Conservation (phyloP, 92 coral and sea anemone genomes). For the Actinostola sp. region DNA sequence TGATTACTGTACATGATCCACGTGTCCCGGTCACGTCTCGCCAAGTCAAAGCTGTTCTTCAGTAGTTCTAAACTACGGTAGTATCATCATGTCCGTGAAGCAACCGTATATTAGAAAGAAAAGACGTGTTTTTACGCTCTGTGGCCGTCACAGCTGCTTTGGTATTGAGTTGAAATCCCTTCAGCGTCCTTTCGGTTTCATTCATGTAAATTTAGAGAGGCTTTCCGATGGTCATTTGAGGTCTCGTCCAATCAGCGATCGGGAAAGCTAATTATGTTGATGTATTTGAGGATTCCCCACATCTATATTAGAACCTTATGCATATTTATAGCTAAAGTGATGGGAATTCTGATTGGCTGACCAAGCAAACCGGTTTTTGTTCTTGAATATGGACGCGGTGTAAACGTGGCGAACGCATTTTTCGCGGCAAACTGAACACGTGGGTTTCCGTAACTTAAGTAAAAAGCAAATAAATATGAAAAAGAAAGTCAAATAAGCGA, state of each 20-base stretch:
- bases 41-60: too few species aligned
- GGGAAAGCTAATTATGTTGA: conserved; percentile 8
- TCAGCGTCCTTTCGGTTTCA: neutral
- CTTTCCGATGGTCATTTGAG: conserved; percentile 13
- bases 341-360: conserved; percentile 12
- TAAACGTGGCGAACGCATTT: conserved; percentile 23
- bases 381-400: neutral
- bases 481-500: too few species aligned
- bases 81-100: too few species aligned
- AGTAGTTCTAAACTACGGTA: too few species aligned
- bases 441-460: neutral
- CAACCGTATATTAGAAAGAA: conserved; percentile 1
- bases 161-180: neutral
- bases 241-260: conserved; percentile 21
- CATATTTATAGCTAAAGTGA: neutral
- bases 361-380: conserved; percentile 2
- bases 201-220: conserved; percentile 1
- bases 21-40: too few species aligned
- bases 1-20: too few species aligned
- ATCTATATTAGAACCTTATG: neutral
- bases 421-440: conserved; percentile 37
- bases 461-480: neutral
- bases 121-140: neutral
- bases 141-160: neutral
- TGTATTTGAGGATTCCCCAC: conserved; percentile 19